Evolutionary conservation across 1,140 invertebrate genomes (phyloP).

Genomic region (Monochamus saltuarius): DNA sequence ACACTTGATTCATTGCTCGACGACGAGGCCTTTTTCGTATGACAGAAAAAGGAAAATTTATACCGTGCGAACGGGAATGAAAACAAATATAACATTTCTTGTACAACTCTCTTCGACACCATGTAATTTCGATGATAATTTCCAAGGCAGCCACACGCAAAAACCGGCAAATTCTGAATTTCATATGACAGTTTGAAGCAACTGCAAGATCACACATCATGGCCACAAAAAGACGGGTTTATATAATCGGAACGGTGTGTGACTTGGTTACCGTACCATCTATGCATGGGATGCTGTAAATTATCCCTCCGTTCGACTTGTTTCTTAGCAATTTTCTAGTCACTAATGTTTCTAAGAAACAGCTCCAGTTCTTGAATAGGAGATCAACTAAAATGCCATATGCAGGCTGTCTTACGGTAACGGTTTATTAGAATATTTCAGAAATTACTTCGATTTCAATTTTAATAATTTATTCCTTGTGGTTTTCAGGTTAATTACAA

Average conservation of each 20-base stretch:
- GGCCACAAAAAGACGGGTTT: conserved; percentile 20
- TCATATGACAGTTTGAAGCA: conserved; percentile 30
- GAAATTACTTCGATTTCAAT: too few species aligned
- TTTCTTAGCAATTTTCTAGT: background rate
- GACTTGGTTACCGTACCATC: conserved; percentile 7
- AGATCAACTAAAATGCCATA: too few species aligned
- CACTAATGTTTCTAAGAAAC: too few species aligned
- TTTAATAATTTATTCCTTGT: too few species aligned
- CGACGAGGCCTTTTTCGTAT: conserved; percentile 17
- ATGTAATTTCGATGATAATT: conserved; percentile 34
- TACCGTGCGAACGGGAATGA: conserved; percentile 33
- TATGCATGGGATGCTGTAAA: conserved; percentile 3
- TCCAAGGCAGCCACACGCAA: conserved; percentile 25
- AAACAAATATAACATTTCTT: conserved; percentile 33
- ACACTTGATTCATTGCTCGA: conserved; percentile 17
- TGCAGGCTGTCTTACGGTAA: too few species aligned
- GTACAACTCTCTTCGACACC: conserved; percentile 26
- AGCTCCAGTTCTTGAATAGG: too few species aligned
- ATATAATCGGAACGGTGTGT: conserved; percentile 10
- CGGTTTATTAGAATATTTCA: too few species aligned
- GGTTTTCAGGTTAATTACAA: too few species aligned
- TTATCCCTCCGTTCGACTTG: conserved; percentile 13
- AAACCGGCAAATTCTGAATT: conserved; percentile 30
- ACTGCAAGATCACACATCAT: conserved; percentile 29
- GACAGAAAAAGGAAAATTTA: conserved; percentile 26